A percentile compares a stretch with the other conserved stretches of the same genome.
Evolutionary conservation across 2,113 vertebrate species (phyloP).

Genomic region (Dasyornis broadbenti): DNA sequence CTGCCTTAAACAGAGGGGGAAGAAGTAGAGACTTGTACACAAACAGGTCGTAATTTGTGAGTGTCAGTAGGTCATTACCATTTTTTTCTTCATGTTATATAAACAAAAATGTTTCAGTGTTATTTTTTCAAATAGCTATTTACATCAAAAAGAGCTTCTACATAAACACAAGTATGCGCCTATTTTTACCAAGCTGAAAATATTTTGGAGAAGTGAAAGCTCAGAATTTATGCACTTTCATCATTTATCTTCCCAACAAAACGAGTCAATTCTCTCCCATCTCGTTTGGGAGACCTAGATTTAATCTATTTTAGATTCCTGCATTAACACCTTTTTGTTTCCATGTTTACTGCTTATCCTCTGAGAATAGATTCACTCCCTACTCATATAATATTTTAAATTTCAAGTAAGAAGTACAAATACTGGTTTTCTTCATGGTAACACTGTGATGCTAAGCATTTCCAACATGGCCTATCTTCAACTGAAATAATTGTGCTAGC

Average conservation of each 20-base stretch:
- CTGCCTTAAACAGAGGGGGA: not conserved
- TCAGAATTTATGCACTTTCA: conserved; percentile 19
- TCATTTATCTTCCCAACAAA: not conserved
- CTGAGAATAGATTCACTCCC: not conserved
- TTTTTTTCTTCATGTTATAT: not conserved
- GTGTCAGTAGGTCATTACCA: conserved; percentile 5
- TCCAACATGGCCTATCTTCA: not conserved
- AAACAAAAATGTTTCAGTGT: not conserved
- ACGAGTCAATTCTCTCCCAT: not conserved
- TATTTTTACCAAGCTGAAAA: conserved; percentile 33
- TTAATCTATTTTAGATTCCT: conserved; percentile 35
- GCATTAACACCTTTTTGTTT: conserved; percentile 35
- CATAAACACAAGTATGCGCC: not conserved
- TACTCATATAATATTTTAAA: not conserved
- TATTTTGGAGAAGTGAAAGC: conserved; percentile 7
- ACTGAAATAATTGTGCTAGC: conserved; percentile 11
- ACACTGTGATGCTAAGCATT: not conserved
- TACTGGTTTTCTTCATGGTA: not conserved
- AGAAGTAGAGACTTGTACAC: not conserved
- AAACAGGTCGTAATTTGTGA: not conserved
- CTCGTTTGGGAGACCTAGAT: conserved; percentile 35
- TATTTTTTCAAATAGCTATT: not conserved
- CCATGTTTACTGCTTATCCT: conserved; percentile 15
- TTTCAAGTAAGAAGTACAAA: not conserved
- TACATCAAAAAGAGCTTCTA: conserved; percentile 4